Evolutionary conservation across 2,113 vertebrate genomes (phyloP), one percentile per base, ranked within the genome.

Genomic region (Barbus barbus): DNA sequence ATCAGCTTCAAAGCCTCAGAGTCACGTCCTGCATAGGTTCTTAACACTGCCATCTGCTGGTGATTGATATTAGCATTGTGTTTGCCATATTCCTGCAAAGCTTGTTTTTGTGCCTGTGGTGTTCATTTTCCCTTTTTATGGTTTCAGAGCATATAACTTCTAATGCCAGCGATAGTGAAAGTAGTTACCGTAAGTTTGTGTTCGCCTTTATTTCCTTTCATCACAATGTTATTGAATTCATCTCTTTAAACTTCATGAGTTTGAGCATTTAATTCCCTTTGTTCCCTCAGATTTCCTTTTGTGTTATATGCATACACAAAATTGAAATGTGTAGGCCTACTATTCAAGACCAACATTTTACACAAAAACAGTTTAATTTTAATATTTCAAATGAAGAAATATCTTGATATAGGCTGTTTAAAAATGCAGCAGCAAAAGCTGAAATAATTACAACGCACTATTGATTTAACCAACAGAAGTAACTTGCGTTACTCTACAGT

Each of bases 161-260:
- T 95, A 97, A 97, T 93, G 96, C 97, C 97, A 99, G 97, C 88
- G 97, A 99, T 96, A 98, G 96, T 96, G 98, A 99, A 94, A 98
- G 97, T 96, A 97, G 96, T 95, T 97, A 95, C 97, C 97, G 97
- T 99, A 97, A 98, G 97, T 98, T 92, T 94, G 87, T 88, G 80
- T 91, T 73, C 89, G 78, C 63, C 28, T 91, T 90, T 88, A 88
- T 92, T 92, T 75, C 61, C 36, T 80, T 46, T 88, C 81, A 71
- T 75, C 65, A 38, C 88, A 77, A 87, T 31, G 60, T 31, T n/a
- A n/a, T n/a, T n/a, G n/a, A n/a, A n/a, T 24, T 81, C 11, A 78
- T 60, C 16, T 60, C 1, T 73, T 44, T 73, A 14, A 73, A 38
- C 33, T 67, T 48, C 28, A 56, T 78, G 18, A 63, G 14, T 78